phyloP scores from a whole-genome alignment of 2,113 vertebrate genomes.

The Ochotona curzoniae region DNA sequence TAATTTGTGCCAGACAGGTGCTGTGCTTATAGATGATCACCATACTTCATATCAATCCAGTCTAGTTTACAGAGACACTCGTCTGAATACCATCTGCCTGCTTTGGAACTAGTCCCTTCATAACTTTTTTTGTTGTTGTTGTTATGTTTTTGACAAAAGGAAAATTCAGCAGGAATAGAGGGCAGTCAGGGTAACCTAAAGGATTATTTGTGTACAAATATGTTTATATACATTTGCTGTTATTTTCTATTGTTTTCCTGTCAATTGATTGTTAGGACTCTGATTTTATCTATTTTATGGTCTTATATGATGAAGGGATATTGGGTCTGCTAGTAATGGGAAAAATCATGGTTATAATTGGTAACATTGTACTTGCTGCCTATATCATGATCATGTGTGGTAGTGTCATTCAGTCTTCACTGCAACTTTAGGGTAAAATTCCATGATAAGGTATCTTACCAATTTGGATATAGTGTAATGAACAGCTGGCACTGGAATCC shows the following conservation, averaged over 20 bases:
- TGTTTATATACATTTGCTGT: not conserved
- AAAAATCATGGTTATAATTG: not conserved
- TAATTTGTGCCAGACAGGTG: not conserved
- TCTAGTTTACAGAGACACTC: not conserved
- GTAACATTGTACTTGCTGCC: no score
- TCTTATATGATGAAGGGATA: accelerated
- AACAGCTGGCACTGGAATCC: not conserved
- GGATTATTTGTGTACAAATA: not conserved
- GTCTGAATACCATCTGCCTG: not conserved
- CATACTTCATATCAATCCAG: not conserved
- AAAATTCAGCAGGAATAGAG: not conserved
- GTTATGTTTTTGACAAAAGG: slow-evolving; percentile 5
- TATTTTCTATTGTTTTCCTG: not conserved
- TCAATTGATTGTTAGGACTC: not conserved
- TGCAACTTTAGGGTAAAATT: not conserved
- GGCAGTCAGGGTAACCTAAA: not conserved
- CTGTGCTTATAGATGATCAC: not conserved
- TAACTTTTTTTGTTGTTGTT: not conserved
- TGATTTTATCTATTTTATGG: not conserved
- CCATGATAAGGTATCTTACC: not conserved
- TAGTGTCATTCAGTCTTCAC: not conserved
- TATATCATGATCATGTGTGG: not conserved
- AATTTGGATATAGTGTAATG: not conserved
- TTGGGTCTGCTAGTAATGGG: not conserved
- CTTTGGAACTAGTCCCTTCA: not conserved